Conservation (phyloP, 2,888 invertebrate genomes). For the Eutolmus rufibarbis region DNA sequence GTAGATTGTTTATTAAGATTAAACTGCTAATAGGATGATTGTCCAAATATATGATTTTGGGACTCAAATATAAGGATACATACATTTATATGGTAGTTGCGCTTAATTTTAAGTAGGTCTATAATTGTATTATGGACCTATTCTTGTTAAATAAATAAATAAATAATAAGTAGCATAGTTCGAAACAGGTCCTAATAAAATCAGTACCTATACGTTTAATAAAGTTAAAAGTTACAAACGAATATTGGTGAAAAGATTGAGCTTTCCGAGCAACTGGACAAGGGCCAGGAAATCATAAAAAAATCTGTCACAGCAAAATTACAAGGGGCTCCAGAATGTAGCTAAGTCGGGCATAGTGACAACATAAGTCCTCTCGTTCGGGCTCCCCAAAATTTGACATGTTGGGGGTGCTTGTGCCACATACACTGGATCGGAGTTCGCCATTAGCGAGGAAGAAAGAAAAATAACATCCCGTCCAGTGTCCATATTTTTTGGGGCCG, state of each 20-base stretch:
- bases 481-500: neutral
- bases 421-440: neutral
- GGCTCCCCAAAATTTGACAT: neutral
- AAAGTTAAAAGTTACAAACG: neutral
- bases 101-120: no score
- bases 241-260: neutral
- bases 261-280: neutral
- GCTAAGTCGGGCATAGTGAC: neutral
- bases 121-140: no score
- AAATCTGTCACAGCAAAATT: neutral
- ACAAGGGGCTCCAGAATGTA: neutral
- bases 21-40: no score
- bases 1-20: no score
- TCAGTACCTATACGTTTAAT: no score
- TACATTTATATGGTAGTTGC: no score
- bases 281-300: neutral
- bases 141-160: no score
- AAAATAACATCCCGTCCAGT: neutral
- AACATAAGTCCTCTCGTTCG: neutral
- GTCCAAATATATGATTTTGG: no score
- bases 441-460: neutral
- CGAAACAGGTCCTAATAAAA: no score
- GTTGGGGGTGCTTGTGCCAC: neutral
- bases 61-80: no score
- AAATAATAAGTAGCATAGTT: no score